phyloP scores from a whole-genome alignment of 2,888 invertebrate genomes.

The Lochmaea capreae region DNA sequence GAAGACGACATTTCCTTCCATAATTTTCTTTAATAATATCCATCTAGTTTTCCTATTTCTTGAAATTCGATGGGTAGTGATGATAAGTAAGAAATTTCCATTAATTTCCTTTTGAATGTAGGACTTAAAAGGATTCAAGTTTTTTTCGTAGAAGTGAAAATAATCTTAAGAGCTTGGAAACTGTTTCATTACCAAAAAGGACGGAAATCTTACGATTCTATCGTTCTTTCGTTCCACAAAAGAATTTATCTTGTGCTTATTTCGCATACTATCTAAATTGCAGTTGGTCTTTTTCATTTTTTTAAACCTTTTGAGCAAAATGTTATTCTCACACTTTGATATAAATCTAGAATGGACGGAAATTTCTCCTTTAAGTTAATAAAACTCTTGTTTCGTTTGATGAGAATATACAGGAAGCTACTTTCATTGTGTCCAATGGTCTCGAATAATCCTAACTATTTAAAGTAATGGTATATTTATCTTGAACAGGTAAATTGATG shows the following conservation, averaged over 20 bases:
- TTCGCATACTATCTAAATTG: constrained; percentile 38
- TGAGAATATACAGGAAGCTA: constrained; percentile 31
- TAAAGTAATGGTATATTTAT: too few species aligned
- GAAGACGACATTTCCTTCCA: neutral
- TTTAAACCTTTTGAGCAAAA: constrained; percentile 24
- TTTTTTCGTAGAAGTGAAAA: neutral
- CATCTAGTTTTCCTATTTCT: neutral
- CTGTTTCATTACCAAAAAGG: constrained; percentile 23
- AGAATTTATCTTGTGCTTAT: constrained; percentile 33
- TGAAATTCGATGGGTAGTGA: neutral
- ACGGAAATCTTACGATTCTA: constrained; percentile 28
- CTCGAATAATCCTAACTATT: too few species aligned
- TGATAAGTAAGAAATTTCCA: neutral
- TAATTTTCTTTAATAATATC: neutral
- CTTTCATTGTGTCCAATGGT: constrained; percentile 16
- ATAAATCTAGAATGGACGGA: constrained; percentile 23
- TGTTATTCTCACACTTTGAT: constrained; percentile 33
- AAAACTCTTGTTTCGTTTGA: constrained; percentile 32
- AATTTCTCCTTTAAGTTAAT: constrained; percentile 29
- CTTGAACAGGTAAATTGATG: too few species aligned
- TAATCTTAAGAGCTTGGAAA: constrained; percentile 5
- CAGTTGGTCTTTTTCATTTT: constrained; percentile 31
- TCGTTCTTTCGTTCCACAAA: constrained; percentile 21
- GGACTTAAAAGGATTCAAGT: neutral
- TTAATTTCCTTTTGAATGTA: constrained; percentile 2